phyloP scores from a whole-genome alignment of 2,888 invertebrate species.

The Tenthredo amoena region DNA sequence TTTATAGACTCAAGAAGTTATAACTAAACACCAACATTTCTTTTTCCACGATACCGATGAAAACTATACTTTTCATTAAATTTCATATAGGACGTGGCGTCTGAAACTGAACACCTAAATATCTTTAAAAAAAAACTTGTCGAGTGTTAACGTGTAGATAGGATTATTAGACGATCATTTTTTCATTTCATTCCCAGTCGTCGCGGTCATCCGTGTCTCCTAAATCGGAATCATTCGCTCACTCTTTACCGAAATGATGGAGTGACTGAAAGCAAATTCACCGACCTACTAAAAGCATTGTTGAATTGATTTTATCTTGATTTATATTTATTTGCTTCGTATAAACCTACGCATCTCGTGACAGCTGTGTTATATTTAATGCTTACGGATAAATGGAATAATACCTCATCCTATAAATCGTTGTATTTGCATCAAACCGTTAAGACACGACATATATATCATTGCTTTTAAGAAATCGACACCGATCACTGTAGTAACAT shows the following conservation, averaged over 20 bases:
- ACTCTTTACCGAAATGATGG: not conserved
- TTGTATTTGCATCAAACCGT: not conserved
- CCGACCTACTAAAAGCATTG: slow-evolving; percentile 35
- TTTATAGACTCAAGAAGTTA: not conserved
- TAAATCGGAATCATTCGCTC: not conserved
- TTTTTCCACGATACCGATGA: not conserved
- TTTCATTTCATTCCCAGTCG: not conserved
- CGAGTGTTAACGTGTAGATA: not conserved
- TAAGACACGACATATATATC: not conserved
- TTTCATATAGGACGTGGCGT: not conserved
- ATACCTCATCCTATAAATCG: not conserved
- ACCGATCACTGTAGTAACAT: not conserved
- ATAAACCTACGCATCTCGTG: slow-evolving; percentile 30
- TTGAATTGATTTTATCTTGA: slow-evolving; percentile 33
- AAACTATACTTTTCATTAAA: not conserved
- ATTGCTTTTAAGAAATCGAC: not conserved
- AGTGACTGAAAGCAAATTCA: slow-evolving; percentile 6
- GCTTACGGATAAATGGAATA: not conserved
- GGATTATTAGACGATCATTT: not conserved
- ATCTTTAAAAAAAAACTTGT: not conserved
- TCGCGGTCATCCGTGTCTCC: not conserved
- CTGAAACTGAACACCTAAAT: not conserved
- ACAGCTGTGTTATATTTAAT: slow-evolving; percentile 1
- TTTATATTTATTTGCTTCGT: not conserved
- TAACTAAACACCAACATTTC: not conserved